phyloP scores from a whole-genome alignment of 2,113 vertebrate genomes.

The Ahaetulla prasina region DNA sequence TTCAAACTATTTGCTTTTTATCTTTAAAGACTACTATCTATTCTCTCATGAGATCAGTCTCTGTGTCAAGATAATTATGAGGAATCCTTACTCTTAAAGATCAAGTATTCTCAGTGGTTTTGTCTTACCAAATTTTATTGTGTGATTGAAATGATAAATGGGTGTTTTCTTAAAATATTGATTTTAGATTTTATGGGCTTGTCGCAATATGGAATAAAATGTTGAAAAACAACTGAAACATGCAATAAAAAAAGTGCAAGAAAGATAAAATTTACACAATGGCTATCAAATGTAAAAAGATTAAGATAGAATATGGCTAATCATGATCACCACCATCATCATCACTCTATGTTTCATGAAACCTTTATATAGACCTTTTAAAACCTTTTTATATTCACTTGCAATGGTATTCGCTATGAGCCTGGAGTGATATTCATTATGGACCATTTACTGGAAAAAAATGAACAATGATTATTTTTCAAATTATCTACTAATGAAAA shows the following conservation, averaged over 20 bases:
- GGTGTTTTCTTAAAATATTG: background rate
- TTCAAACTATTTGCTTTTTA: background rate
- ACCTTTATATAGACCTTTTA: background rate
- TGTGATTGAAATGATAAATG: background rate
- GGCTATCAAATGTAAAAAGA: background rate
- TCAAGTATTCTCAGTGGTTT: background rate
- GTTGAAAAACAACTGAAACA: background rate
- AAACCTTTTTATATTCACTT: too few relatives aligned
- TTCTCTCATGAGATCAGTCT: background rate
- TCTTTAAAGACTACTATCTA: background rate
- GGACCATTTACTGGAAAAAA: background rate
- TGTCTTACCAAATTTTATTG: background rate
- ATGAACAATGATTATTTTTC: background rate
- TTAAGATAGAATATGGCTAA: background rate
- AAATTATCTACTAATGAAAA: background rate
- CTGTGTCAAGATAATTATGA: background rate
- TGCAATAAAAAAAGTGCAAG: background rate
- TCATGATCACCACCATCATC: background rate
- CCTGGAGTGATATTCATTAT: background rate
- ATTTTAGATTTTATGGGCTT: background rate
- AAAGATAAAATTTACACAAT: background rate
- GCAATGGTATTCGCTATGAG: background rate
- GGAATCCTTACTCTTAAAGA: background rate
- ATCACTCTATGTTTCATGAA: background rate
- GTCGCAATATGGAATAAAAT: background rate